Evolutionary conservation across 2,888 invertebrate species (phyloP), one percentile per base, ranked within the genome.

Genomic region (Frankliniella intonsa): DNA sequence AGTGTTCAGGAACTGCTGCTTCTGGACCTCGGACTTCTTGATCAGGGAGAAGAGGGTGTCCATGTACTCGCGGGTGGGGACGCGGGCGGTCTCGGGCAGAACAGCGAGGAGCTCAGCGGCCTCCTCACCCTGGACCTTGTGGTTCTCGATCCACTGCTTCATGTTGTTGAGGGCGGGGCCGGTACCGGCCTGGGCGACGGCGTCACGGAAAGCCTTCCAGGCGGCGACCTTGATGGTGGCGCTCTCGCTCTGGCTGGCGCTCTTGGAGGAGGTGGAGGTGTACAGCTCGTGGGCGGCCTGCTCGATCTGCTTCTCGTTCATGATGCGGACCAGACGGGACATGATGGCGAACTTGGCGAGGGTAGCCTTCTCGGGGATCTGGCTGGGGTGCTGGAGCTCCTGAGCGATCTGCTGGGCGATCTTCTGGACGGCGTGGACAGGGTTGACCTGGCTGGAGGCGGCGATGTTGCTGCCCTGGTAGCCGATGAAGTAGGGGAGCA

Each of bases 311-410:
- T 91, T 88, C 27, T 87, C 88, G 86, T 89, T 90, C 92, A 94
- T 92, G 25, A 90, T 89, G 69, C 92, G 90, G 81, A 92, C 87
- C 17, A 93, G 85, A 11, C 89, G 89, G 14, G 90, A 88, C 55
- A 94, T 87, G 62, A 91, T 90, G 83, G 90, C 90, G 88, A 91
- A 93, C 86, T 92, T 93, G n/a, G 90, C 89, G 0, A 93, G 88
- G 81, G 92, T 91, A 83, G 91, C 89, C 81, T 89, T 87, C 82
- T 90, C 89, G 0, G 90, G 90, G 86, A 92, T 90, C 62, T 89
- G 88, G 86, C 89, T 90, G 0, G 91, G 90, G 65, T 90, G 88
- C 83, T 91, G 90, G 14, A 93, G 85, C 82, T 92, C 92, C 81
- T 90, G 88, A 50, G 90, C 91, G 81, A 94, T 91, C 86, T 93